phyloP scores from a whole-genome alignment of 2,113 vertebrate genomes.

The Hepsetus odoe region DNA sequence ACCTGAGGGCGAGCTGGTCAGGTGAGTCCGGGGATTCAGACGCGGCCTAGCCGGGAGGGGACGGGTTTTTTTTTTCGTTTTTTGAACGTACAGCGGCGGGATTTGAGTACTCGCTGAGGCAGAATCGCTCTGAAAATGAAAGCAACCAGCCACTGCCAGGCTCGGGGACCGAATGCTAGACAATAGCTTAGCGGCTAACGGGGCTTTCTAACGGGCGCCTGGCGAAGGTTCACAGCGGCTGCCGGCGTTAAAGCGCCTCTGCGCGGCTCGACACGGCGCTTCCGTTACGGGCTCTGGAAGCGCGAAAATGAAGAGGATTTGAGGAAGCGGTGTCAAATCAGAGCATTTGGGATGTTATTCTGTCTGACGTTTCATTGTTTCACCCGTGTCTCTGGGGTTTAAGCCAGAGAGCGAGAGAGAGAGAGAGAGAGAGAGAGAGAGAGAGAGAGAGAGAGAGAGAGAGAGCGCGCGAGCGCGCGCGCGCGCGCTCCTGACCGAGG shows the following conservation, averaged over 20 bases:
- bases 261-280: too few relatives aligned
- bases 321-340: background rate
- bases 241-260: too few relatives aligned
- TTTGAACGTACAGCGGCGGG: slow-evolving; percentile 58
- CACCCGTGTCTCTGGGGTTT: slow-evolving; percentile 77
- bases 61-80: too few relatives aligned
- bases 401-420: slow-evolving; percentile 65
- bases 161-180: slow-evolving; percentile 56
- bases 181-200: slow-evolving; percentile 69
- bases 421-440: background rate
- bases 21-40: slow-evolving; percentile 80
- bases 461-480: slow-evolving; percentile 10
- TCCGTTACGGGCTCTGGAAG: too few relatives aligned
- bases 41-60: slow-evolving; percentile 65
- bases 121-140: slow-evolving; percentile 28
- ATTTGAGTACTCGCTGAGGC: slow-evolving; percentile 36
- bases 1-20: slow-evolving; percentile 75
- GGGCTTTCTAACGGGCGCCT: too few relatives aligned
- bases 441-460: slow-evolving; percentile 59
- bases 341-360: slow-evolving; percentile 34
- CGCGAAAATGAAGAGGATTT: background rate
- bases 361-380: slow-evolving; percentile 79
- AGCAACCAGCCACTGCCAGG: slow-evolving; percentile 43
- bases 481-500: slow-evolving; percentile 54
- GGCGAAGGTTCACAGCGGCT: too few relatives aligned